phyloP scores from a whole-genome alignment of 1,140 invertebrate species.

The Nymphalis io region DNA sequence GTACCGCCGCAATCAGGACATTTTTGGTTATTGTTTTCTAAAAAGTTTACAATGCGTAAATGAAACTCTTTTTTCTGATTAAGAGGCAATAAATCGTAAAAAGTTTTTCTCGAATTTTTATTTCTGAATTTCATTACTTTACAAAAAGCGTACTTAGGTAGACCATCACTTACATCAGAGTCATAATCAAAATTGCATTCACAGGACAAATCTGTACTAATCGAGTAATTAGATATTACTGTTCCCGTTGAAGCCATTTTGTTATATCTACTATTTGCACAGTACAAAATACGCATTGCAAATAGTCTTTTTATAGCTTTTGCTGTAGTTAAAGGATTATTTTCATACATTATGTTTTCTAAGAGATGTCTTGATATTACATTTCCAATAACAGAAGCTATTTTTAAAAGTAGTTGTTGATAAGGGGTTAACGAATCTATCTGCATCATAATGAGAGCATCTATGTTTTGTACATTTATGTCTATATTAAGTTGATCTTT shows the following conservation, averaged over 20 bases:
- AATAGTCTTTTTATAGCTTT: constrained; percentile 74
- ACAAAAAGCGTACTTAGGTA: constrained; percentile 80
- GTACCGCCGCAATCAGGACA: constrained; percentile 73
- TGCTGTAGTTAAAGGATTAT: constrained; percentile 63
- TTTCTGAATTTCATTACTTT: constrained; percentile 78
- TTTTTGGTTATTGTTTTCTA: constrained; percentile 75
- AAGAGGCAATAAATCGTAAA: constrained; percentile 77
- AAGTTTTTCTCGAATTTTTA: constrained; percentile 69
- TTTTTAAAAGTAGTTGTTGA: constrained; percentile 79
- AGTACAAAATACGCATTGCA: constrained; percentile 61
- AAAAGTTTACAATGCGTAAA: constrained; percentile 71
- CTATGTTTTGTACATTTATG: constrained; percentile 68
- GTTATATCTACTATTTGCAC: constrained; percentile 59
- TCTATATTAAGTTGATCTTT: constrained; percentile 65
- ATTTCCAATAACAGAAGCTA: constrained; percentile 78
- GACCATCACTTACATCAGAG: constrained; percentile 46
- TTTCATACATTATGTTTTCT: constrained; percentile 77
- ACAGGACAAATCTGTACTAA: constrained; percentile 48
- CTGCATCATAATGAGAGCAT: constrained; percentile 78
- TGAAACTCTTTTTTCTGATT: constrained; percentile 81
- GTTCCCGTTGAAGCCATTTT: constrained; percentile 41
- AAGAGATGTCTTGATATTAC: constrained; percentile 74
- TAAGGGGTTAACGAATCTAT: constrained; percentile 79
- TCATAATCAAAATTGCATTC: constrained; percentile 72
- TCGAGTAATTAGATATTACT: constrained; percentile 40